Percentiles rank a stretch among this genome's conserved stretches.
These are phyloP conservation scores for Metacarcinus magister DNA, from an alignment of 2,888 invertebrate species.

Conservation along the genomic window DNA sequence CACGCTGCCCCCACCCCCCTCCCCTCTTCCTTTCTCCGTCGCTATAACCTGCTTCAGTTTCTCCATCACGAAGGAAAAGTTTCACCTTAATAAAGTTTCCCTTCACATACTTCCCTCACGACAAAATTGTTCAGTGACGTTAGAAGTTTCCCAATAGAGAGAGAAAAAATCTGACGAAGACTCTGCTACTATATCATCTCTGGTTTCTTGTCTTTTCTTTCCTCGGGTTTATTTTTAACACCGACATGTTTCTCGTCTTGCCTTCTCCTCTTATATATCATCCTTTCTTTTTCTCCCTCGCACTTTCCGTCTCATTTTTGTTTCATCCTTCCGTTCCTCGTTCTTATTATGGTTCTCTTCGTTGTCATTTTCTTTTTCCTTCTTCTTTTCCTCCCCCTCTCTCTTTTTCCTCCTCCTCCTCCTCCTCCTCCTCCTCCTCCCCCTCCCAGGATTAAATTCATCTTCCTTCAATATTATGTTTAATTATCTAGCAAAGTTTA, in stretches of 20 bases:
- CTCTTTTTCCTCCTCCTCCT: not conserved
- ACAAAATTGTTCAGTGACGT: not conserved
- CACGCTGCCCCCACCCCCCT: not conserved
- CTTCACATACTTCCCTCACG: not conserved
- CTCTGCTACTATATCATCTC: not conserved
- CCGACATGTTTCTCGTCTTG: not conserved
- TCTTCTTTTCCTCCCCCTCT: not conserved
- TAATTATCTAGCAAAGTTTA: not conserved
- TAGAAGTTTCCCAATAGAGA: not conserved
- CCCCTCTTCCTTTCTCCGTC: not conserved
- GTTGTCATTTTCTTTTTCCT: not conserved
- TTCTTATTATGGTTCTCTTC: not conserved
- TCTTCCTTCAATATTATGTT: not conserved
- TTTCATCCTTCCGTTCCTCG: not conserved
- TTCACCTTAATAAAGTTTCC: not conserved
- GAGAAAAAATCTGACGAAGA: not conserved
- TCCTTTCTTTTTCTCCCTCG: not conserved
- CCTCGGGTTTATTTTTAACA: not conserved
- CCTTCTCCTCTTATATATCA: not conserved
- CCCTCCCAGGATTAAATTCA: not conserved
- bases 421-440: not conserved
- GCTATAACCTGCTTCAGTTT: not conserved
- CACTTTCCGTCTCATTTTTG: not conserved
- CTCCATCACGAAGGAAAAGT: not conserved
- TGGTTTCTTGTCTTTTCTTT: not conserved